Conservation (phyloP, 2,113 vertebrate genomes). For the Sisor rabdophorus region DNA sequence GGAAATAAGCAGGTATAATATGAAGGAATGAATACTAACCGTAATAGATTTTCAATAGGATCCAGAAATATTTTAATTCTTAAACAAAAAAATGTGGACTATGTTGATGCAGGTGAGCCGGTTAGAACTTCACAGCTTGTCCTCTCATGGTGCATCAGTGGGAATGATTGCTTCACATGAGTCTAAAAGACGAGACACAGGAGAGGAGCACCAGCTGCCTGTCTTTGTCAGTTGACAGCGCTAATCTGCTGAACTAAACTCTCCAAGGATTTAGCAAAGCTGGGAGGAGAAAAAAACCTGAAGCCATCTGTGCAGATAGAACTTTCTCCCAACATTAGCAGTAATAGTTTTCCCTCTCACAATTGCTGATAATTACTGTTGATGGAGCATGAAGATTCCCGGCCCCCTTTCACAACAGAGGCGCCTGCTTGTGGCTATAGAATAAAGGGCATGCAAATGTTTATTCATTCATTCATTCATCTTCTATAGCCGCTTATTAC, state of each 20-base stretch:
- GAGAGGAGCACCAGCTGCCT: conserved; percentile 45
- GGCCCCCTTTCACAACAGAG: conserved; percentile 11
- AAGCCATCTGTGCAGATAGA: conserved; percentile 43
- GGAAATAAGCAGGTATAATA: neutral
- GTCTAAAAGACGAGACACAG: conserved; percentile 33
- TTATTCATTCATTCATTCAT: no score
- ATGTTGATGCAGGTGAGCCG: conserved; percentile 20
- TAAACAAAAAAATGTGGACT: neutral
- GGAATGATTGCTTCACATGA: conserved; percentile 30
- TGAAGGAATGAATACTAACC: neutral
- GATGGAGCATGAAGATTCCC: conserved; percentile 36
- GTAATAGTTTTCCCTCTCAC: conserved; percentile 34
- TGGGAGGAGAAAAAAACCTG: conserved; percentile 30
- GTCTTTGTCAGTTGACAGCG: conserved; percentile 40
- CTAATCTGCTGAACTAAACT: conserved; percentile 40
- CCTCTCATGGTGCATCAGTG: conserved; percentile 22
- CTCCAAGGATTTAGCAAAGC: conserved; percentile 41
- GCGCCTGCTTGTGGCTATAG: conserved; percentile 16
- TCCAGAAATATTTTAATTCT: neutral
- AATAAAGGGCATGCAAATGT: conserved; percentile 44
- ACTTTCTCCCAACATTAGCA: conserved; percentile 43
- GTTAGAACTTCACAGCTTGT: conserved; percentile 37
- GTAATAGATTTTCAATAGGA: no score
- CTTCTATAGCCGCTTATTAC: no score
- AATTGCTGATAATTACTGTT: conserved; percentile 47